A percentile compares a stretch with the other conserved stretches of the same genome.
Evolutionary conservation across 2,888 invertebrate genomes (phyloP).

Genomic region (Fissipunctia ypsillon): DNA sequence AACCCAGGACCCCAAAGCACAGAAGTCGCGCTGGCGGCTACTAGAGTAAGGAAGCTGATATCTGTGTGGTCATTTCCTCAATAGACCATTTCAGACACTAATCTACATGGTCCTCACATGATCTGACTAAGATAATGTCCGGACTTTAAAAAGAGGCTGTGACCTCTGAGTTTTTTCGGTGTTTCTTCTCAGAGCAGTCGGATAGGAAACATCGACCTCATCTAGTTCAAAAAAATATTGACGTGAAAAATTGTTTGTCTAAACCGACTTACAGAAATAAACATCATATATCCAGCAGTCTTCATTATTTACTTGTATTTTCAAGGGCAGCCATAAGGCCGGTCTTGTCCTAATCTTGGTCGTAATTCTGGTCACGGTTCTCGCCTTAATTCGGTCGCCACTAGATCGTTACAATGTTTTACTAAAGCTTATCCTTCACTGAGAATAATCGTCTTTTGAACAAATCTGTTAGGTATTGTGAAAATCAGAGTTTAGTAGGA

Average conservation of each 20-base stretch:
- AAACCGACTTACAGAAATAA: neutral
- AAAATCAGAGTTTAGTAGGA: neutral
- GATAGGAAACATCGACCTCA: neutral
- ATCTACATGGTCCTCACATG: too few relatives aligned
- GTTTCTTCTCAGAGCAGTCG: neutral
- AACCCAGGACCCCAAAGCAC: too few relatives aligned
- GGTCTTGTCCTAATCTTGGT: slow-evolving; percentile 38
- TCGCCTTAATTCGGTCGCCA: slow-evolving; percentile 26
- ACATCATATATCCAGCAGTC: neutral
- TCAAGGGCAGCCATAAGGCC: slow-evolving; percentile 21
- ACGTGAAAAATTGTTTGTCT: neutral
- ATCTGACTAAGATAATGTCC: too few relatives aligned
- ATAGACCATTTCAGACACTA: neutral
- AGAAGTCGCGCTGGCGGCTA: neutral
- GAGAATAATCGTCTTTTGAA: slow-evolving; percentile 17
- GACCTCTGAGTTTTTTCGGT: neutral
- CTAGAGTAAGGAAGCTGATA: neutral
- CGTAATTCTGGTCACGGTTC: slow-evolving; percentile 36
- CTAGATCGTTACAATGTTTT: slow-evolving; percentile 32
- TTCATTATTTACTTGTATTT: slow-evolving; percentile 18
- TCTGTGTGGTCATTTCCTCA: neutral
- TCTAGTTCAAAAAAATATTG: neutral
- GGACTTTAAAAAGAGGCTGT: too few relatives aligned
- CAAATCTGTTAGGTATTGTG: slow-evolving; percentile 17
- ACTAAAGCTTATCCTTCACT: slow-evolving; percentile 44